A percentile compares a stretch with the other conserved stretches of the same genome.
phyloP scores from a whole-genome alignment of 2,797 vertebrate species.

The Champsocephalus gunnari region DNA sequence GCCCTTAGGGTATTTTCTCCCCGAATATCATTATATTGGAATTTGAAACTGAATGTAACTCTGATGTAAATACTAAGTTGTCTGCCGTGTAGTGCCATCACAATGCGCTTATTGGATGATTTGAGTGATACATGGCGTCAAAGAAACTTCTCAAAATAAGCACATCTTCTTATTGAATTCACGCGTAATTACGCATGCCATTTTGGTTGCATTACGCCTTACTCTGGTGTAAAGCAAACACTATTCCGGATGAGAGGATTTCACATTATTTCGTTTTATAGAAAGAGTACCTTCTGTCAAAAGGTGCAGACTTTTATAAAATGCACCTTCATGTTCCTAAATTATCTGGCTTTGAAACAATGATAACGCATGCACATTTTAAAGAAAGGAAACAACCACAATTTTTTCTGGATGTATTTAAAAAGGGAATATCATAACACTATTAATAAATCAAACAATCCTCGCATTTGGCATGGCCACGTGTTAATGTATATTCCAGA shows the following conservation, averaged over 20 bases:
- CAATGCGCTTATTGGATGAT: neutral
- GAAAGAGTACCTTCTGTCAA: neutral
- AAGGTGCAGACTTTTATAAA: neutral
- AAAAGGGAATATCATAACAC: neutral
- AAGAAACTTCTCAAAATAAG: slow-evolving; percentile 14
- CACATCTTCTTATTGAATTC: neutral
- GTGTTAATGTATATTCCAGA: neutral
- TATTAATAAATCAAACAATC: neutral
- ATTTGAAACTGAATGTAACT: neutral
- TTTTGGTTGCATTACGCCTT: neutral
- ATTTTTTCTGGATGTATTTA: neutral
- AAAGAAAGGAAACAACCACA: neutral
- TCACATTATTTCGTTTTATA: neutral
- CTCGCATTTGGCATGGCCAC: neutral
- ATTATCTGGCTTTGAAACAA: neutral
- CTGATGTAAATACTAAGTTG: neutral
- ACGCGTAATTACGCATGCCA: slow-evolving; percentile 42
- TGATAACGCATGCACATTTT: neutral
- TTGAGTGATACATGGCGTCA: neutral
- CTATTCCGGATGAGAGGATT: neutral
- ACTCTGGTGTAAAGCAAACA: neutral
- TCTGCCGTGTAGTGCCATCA: neutral
- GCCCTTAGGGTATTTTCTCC: neutral
- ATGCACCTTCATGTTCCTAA: neutral
- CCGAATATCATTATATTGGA: neutral